Base-by-base conservation (phyloP, 1,140 invertebrate genomes). In the Dinoponera quadriceps region DNA sequence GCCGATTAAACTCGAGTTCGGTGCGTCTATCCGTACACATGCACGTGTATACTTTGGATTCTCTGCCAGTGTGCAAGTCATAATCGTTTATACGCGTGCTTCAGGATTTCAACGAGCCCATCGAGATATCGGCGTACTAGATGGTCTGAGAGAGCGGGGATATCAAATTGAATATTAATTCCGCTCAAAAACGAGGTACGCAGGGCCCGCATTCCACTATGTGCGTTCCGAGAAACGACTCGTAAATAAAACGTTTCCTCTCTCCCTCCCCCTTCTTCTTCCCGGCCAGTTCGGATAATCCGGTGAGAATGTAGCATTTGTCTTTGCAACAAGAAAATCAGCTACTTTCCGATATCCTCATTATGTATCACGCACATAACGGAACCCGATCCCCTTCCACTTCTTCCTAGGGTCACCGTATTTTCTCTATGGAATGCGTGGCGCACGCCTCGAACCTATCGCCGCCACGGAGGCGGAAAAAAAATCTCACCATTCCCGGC, bases 281-380 rank as follows among this genome's bases (percentile, higher is more conserved):
- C 54, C 29, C 29, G 38, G 33, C 33, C 25, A 27, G 33, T 14
- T 57, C 29, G 38, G 74, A 75, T 55, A 49, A n/a, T 27, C 66
- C 18, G 51, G 73, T 60, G 65, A 73, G 75, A 59, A 27, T 7
- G 25, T 27, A 65, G 29, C 49, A 7, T 44, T 44, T 44, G 38
- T 44, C 38, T 44, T 44, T 11, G 38, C 38, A 44, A 44, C 3
- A 11, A 44, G 11, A 44, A 44, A 44, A 33, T 33, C 7, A 11
- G 38, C 38, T 44, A 44, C 38, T 44, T 44, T 11, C 7, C 38
- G 38, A 44, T 9, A 51, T 73, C 22, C 69, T 84, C 11, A 57
- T 81, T 86, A 63, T 66, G 65, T 11, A n/a, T n/a, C n/a, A n/a
- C 7, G 33, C 57, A 51, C 49, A 25, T 85, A 87, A 85, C 65